These are phyloP conservation scores for Ciconia nigra DNA, from an alignment of 2,797 vertebrate species.

Conservation along the genomic window DNA sequence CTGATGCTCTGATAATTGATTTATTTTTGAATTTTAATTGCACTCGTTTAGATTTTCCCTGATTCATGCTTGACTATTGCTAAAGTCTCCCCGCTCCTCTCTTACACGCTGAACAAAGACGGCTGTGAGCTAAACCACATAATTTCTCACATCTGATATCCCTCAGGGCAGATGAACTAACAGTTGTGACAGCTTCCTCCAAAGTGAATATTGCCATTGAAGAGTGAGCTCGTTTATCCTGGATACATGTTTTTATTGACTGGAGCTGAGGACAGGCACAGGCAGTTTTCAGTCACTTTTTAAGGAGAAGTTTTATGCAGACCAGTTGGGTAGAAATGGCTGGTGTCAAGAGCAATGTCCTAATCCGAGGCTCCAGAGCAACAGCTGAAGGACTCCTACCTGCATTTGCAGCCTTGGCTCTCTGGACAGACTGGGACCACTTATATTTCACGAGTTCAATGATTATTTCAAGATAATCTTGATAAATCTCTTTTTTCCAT, in stretches of 20 bases:
- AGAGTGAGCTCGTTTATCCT: not conserved
- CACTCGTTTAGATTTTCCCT: not conserved
- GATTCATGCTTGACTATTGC: not conserved
- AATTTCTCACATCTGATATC: constrained; percentile 1
- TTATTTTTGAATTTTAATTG: not conserved
- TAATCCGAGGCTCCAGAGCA: not conserved
- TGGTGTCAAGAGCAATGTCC: not conserved
- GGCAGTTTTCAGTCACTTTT: not conserved
- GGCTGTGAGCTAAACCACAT: not conserved
- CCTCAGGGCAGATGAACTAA: not conserved
- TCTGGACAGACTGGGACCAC: not conserved
- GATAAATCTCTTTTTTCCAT: not conserved
- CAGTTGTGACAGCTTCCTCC: constrained; percentile 37
- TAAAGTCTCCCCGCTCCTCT: not conserved
- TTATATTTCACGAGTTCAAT: not conserved
- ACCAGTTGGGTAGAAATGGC: not conserved
- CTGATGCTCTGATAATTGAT: not conserved
- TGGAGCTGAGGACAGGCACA: not conserved
- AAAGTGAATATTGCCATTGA: not conserved
- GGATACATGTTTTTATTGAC: not conserved
- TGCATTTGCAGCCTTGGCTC: not conserved
- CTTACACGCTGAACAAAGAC: not conserved
- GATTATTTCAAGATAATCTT: not conserved
- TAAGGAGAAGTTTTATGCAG: not conserved
- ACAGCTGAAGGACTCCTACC: not conserved